Base-by-base conservation (phyloP, 1,140 invertebrate genomes). In the Sycophaga agraensis region DNA sequence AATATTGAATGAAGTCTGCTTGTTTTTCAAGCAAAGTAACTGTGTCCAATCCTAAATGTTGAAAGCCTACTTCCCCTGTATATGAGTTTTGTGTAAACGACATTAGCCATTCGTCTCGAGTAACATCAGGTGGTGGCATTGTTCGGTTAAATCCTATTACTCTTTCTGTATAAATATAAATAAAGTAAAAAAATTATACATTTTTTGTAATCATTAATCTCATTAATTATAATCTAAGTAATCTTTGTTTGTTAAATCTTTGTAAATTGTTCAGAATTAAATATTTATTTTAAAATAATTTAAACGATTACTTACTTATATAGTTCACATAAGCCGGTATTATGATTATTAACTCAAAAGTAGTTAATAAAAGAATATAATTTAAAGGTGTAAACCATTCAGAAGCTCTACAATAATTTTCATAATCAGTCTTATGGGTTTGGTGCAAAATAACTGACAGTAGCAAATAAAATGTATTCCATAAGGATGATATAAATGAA, bases 1-100 rank as follows among this genome's bases (percentile, higher is more conserved):
- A 74, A 66, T 82, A 84, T 71, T 79, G 75, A 54, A 84, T 83
- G 17, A 84, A 70, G 68, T 84, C 82, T 2, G 82, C 84, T 73
- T 89, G 87, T 68, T 87, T 86, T 72, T 88, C 85, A 37, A 88
- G 76, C 50, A 89, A 79, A 55, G 88, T 86, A 24, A 82, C 79
- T 4, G 85, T 71, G 69, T 85, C 82, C 21, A 82, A 81, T 48
- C 81, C 83, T 45, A 77, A 79, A 65, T 82, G 81, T 66, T 80
- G 81, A 39, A 83, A 84, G 9, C 86, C 85, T 49, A 87, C 73
- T 67, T 86, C 86, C 51, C 73, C 73, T 1, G 76, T 73, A 56
- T 82, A 82, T 12, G 74, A 78, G 63, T 84, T 77, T 65, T 83
- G 75, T 14, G 76, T 70, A 57, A 78, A 74, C 70, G 82, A 73